Evolutionary conservation across 2,888 invertebrate genomes (phyloP), one percentile per base, ranked within the genome.

Genomic region (Mesodorylaimus sp.): DNA sequence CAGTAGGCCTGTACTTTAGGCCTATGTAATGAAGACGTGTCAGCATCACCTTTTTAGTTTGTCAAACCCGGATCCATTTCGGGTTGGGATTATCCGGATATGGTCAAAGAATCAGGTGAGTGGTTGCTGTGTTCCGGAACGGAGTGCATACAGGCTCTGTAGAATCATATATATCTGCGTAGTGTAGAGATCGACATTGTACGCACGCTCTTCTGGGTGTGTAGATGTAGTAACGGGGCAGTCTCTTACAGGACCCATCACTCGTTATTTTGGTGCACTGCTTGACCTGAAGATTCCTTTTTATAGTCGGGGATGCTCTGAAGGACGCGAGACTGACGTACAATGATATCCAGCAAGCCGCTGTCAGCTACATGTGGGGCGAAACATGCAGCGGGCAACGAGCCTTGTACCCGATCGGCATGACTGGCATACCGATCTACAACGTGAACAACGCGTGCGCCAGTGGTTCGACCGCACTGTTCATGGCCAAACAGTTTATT

Each of bases 371-470:
- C 69, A 89, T 89, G 29, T 16, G 54, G 66, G 68, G 68, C 48
- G 68, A 69, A 50, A 67, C 70, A 10, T 70, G 71, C 45, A 79
- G 81, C 68, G 97, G 95, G 0, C 97, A 97, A 71, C 76, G 93
- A 56, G 88, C 88, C 0, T 69, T 95, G 5, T 95, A 95, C 68
- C 82, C 85, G 66, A 75, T 93, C 39, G 93, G 93, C 51, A 79
- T 93, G 79, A 89, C 83, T 29, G 93, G 93, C 39, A 89, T 95
- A 56, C 95, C 95, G 2, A 80, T 97, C 57, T 86, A 83, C 71
- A 97, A 97, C 70, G 93, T 71, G 16, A 95, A 97, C 72, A 97
- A 97, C 67, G 93, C 93, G 65, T 97, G 97, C 66, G 83, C 95
- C 0, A 93, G 93, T 1, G 97, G 97, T 27, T 83, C 93, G 0